A percentile compares a stretch with the other conserved stretches of the same genome.
These are phyloP conservation scores for Spodoptera frugiperda DNA, from an alignment of 1,140 invertebrate species.

Conservation along the genomic window DNA sequence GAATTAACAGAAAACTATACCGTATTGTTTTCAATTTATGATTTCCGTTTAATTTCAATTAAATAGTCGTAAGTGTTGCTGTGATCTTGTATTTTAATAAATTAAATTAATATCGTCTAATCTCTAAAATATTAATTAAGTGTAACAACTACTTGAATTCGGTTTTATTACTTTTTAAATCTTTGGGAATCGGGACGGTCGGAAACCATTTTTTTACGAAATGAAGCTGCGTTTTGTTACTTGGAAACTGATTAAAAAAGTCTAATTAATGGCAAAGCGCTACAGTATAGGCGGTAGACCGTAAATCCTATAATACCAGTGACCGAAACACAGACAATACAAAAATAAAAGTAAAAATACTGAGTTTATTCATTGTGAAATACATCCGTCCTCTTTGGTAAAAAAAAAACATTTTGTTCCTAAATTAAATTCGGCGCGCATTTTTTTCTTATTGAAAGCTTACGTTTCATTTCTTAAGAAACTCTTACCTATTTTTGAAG, in stretches of 20 bases:
- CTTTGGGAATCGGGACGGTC: too few relatives aligned
- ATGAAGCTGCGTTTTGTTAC: not conserved
- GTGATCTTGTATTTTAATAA: not conserved
- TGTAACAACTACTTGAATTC: too few relatives aligned
- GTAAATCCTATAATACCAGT: slow-evolving; percentile 44
- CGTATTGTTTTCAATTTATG: not conserved
- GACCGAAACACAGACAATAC: slow-evolving; percentile 35
- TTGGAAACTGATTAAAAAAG: slow-evolving; percentile 3
- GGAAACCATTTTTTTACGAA: not conserved
- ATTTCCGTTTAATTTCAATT: slow-evolving; percentile 1
- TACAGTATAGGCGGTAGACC: slow-evolving; percentile 45
- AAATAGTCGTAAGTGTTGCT: slow-evolving; percentile 4
- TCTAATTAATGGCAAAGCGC: slow-evolving; percentile 19
- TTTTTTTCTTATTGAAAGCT: not conserved
- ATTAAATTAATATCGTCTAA: not conserved
- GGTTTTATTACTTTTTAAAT: too few relatives aligned
- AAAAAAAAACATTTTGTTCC: slow-evolving; percentile 37
- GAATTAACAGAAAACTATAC: not conserved
- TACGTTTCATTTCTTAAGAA: not conserved
- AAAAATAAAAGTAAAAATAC: slow-evolving; percentile 33
- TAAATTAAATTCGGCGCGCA: slow-evolving; percentile 34
- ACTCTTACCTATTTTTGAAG: too few relatives aligned
- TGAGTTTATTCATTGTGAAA: slow-evolving; percentile 29
- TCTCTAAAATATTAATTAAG: not conserved
- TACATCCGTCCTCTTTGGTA: slow-evolving; percentile 37